phyloP scores from a whole-genome alignment of 2,888 invertebrate genomes.

The Strigamia crassipes region DNA sequence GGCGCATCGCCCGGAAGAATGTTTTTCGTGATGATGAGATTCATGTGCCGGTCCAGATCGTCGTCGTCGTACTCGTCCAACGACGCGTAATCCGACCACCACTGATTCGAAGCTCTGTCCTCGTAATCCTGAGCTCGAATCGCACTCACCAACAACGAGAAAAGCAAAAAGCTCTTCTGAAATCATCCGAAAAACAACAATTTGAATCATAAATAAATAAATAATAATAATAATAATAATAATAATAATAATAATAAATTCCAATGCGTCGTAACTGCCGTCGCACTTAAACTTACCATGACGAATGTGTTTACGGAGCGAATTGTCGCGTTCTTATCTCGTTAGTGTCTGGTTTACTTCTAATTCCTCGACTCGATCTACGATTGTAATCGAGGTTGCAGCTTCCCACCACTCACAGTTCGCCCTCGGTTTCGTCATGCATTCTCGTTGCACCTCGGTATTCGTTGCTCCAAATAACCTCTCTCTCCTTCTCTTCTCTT shows the following conservation, averaged over 20 bases:
- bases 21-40: constrained; percentile 45
- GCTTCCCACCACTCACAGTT: not conserved
- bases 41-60: constrained; percentile 25
- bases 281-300: too few relatives aligned
- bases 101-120: constrained; percentile 5
- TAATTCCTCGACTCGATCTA: not conserved
- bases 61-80: constrained; percentile 45
- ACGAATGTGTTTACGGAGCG: too few relatives aligned
- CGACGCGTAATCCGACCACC: constrained; percentile 45
- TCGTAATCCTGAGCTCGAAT: constrained; percentile 33
- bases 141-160: not conserved
- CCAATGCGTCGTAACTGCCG: too few relatives aligned
- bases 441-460: not conserved
- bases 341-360: not conserved
- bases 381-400: not conserved
- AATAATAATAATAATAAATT: too few relatives aligned
- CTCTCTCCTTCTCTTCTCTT: not conserved
- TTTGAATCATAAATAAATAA: not conserved
- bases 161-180: not conserved
- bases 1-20: constrained; percentile 44
- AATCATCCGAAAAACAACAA: constrained; percentile 2
- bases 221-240: too few relatives aligned
- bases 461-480: not conserved
- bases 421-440: constrained; percentile 2
- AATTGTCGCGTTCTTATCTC: not conserved